Base-by-base conservation (phyloP, 1,140 invertebrate species). In the Sweltsa coloradensis region DNA sequence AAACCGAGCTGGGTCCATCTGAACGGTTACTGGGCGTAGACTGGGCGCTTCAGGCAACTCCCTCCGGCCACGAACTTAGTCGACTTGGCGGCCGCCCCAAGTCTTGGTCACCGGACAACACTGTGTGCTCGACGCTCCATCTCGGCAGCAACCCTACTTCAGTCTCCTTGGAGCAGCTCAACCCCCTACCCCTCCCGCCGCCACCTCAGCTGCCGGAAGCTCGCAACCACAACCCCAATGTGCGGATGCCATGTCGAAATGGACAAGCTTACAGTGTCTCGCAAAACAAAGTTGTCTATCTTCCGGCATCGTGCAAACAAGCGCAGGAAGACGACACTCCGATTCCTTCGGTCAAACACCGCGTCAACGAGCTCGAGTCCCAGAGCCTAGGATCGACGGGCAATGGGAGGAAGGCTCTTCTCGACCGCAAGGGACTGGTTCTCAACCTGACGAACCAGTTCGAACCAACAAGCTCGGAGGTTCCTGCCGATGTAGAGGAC, bases 241-340 rank as follows among this genome's bases (percentile, higher is more conserved):
- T 87, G 53, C 65, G 85, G 45, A 83, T 88, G 74, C 83, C 84
- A 0, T 86, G 83, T 57, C 80, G 79, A 51, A 86, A 86, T 60
- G 87, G 86, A 0, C 76, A 84, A 54, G 81, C 82, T 26, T 91
- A 90, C 62, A 89, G 85, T 61, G 86, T 90, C 6, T 89, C 86
- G 21, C 86, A 87, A 53, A 91, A 91, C 60, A 83, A 88, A 68
- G 87, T 89, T 49, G 76, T 90, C 23, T 79, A 88, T 54, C 70
- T 89, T 42, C 71, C 74, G 2, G 60, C 62, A 11, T 58, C 61
- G 1, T 61, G 62, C 14, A 55, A 53, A 45, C 58, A 5, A 62
- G 52, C 62, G 52, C 45, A 49, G 51, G 66, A 76, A 63, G 66
- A 73, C 55, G 61, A 73, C 59, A 60, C 67, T 53, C 59, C 34